Base-by-base conservation (phyloP, 2,888 invertebrate genomes). In the Philopedon plagiatum region DNA sequence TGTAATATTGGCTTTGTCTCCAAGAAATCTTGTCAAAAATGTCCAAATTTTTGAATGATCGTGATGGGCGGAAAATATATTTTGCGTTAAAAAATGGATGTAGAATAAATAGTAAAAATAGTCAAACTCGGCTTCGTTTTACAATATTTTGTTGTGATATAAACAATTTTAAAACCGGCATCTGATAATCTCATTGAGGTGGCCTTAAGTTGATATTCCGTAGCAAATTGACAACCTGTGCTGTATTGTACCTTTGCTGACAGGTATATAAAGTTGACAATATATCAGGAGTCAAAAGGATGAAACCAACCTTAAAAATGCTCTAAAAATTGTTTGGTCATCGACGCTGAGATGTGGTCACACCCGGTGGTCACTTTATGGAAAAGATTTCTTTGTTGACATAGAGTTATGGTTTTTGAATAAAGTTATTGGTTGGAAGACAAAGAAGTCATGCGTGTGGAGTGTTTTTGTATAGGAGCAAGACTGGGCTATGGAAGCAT, bases 201-300 rank as follows among this genome's bases (percentile, higher is more conserved):
- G 21, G 11, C 9, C 7, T 23, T 41, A n/a, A 26, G 41, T 58
- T 13, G 41, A 41, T 7, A 26, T 8, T 19, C 23, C 58, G 26
- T 23, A 41, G n/a, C 39, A 26, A 58, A 41, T 41, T 41, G 9
- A 23, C 5, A 15, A 58, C 32, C 21, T 1, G 57, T 37, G 21
- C 26, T 41, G 21, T 58, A 58, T 58, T 41, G 41, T 13, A 11
- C 41, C 41, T n/a, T 57, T 23, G 57, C 18, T 58, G 41, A 58
- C 26, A 41, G 41, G 41, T 41, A 57, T 5, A 19, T n/a, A 26
- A 58, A 39, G 13, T 41, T 15, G n/a, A 15, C 13, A 26, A 26
- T 18, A 41, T 26, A 58, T 41, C 26, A 58, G 41, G n/a, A 58
- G 41, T 26, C 15, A 39, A 41, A n/a, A 57, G 2, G 23, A n/a